Evolutionary conservation across 1,140 invertebrate species (phyloP).

Genomic region (Riptortus pedestris): DNA sequence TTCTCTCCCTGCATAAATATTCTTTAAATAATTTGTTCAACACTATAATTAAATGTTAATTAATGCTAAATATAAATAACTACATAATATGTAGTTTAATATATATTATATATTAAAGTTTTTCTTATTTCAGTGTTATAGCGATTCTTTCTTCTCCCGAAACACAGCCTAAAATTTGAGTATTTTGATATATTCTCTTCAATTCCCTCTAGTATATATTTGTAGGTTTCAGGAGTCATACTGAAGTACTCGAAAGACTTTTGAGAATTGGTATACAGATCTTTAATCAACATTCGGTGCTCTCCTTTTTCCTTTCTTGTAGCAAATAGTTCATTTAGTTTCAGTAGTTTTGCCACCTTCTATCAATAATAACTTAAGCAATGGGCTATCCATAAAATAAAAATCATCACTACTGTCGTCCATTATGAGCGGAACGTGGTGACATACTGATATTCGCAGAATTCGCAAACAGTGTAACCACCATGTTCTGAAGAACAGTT

Average conservation of each 20-base stretch:
- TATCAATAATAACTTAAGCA: too few relatives aligned
- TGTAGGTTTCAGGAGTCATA: background rate
- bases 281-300: background rate
- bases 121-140: background rate
- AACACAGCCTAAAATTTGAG: too few relatives aligned
- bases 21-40: background rate
- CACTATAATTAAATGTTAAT: too few relatives aligned
- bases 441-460: background rate
- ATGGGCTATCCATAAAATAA: too few relatives aligned
- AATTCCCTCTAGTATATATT: background rate
- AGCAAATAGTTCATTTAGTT: background rate
- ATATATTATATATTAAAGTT: too few relatives aligned
- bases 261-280: background rate
- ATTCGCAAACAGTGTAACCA: background rate
- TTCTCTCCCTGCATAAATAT: background rate
- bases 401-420: too few relatives aligned
- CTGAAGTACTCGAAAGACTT: background rate
- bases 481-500: background rate
- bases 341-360: background rate
- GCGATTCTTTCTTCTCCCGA: background rate
- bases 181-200: too few relatives aligned
- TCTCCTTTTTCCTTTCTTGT: background rate
- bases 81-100: too few relatives aligned
- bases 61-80: too few relatives aligned
- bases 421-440: background rate